phyloP scores from a whole-genome alignment of 2,888 invertebrate genomes.

The Pedicia rivosa region DNA sequence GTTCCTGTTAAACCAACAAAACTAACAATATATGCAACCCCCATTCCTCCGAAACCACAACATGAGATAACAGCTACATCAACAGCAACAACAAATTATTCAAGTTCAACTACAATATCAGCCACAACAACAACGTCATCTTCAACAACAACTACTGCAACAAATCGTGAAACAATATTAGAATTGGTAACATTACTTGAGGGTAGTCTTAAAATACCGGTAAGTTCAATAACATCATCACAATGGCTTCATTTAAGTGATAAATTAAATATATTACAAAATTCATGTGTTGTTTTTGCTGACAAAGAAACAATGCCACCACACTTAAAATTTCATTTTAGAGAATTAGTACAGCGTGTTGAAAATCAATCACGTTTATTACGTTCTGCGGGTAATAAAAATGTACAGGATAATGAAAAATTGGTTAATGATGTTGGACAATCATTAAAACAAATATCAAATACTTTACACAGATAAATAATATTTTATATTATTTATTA shows the following conservation, averaged over 20 bases:
- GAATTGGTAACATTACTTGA: constrained; percentile 50
- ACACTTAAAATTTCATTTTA: constrained; percentile 76
- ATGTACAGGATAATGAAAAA: constrained; percentile 49
- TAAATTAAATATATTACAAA: constrained; percentile 65
- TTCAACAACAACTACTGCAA: constrained; percentile 28
- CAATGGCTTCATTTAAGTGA: constrained; percentile 67
- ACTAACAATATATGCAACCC: constrained; percentile 63
- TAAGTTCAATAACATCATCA: constrained; percentile 35
- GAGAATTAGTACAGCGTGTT: constrained; percentile 52
- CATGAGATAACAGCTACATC: constrained; percentile 11
- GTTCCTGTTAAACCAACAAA: constrained; percentile 53
- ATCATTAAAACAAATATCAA: constrained; percentile 30
- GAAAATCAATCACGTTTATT: constrained; percentile 52
- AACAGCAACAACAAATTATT: constrained; percentile 13
- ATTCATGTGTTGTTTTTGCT: constrained; percentile 67
- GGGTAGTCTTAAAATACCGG: constrained; percentile 41
- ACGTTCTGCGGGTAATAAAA: constrained; percentile 51
- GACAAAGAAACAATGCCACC: constrained; percentile 64
- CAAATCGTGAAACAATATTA: constrained; percentile 39
- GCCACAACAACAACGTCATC: constrained; percentile 18
- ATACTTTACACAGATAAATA: constrained; percentile 31
- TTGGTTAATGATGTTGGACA: constrained; percentile 48
- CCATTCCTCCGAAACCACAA: constrained; percentile 31
- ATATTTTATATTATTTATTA: neutral
- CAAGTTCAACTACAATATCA: constrained; percentile 34